A percentile compares a stretch with the other conserved stretches of the same genome.
phyloP scores from a whole-genome alignment of 1,140 invertebrate species.

The Drosophila malerkotliana region DNA sequence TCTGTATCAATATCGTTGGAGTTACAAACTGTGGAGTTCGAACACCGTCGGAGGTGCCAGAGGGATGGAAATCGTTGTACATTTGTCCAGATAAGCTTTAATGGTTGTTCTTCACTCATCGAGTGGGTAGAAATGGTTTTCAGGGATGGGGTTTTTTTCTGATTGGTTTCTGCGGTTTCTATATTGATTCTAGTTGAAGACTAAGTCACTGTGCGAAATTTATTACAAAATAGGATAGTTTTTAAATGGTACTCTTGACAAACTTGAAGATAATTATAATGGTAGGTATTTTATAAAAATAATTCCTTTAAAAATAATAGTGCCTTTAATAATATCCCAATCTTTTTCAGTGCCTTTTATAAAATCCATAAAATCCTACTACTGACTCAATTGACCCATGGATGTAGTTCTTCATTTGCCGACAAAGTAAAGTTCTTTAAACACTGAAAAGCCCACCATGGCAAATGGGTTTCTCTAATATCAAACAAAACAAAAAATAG shows the following conservation, averaged over 20 bases:
- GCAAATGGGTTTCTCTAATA: constrained; percentile 47
- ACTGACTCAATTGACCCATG: constrained; percentile 16
- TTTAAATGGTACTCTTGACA: neutral
- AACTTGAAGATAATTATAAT: too few relatives aligned
- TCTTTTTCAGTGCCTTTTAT: neutral
- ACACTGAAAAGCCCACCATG: constrained; percentile 42
- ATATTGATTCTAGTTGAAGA: constrained; percentile 7
- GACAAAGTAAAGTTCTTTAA: constrained; percentile 68
- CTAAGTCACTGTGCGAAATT: constrained; percentile 36
- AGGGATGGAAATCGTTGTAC: constrained; percentile 31
- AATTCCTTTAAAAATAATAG: neutral
- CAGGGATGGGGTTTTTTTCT: constrained; percentile 18
- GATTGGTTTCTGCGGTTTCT: constrained; percentile 27
- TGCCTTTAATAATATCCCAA: neutral
- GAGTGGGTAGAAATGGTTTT: constrained; percentile 31
- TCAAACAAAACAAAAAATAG: constrained; percentile 41
- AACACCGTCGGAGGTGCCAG: constrained; percentile 6
- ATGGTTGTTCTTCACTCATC: constrained; percentile 59
- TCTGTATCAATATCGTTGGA: constrained; percentile 67
- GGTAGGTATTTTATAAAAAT: neutral
- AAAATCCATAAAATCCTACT: constrained; percentile 19
- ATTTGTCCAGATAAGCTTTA: constrained; percentile 71
- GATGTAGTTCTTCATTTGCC: constrained; percentile 55
- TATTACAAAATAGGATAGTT: too few relatives aligned
- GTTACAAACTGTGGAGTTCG: constrained; percentile 18